phyloP scores from a whole-genome alignment of 92 coral and sea anemone species.

The Zoanthus sociatus region DNA sequence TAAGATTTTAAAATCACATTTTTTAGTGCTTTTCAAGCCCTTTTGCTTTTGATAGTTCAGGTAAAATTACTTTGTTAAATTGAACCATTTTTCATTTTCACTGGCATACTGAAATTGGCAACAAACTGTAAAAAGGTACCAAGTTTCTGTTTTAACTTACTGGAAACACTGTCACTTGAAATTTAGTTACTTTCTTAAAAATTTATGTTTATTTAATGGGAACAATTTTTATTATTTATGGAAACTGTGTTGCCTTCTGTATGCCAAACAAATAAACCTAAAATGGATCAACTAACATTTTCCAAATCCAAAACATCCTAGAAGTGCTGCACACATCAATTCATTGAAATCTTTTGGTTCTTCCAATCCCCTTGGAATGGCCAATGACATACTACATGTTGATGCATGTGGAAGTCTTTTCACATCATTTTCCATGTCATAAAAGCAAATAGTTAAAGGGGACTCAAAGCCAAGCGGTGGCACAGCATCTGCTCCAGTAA shows the following conservation, averaged over 20 bases:
- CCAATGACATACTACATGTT: conserved; percentile 25
- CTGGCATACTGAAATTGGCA: conserved; percentile 18
- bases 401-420: conserved; percentile 37
- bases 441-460: conserved; percentile 31
- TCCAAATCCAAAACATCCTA: conserved; percentile 31
- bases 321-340: conserved; percentile 16
- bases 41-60: neutral
- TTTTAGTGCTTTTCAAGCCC: too few species aligned
- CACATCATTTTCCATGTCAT: conserved; percentile 38
- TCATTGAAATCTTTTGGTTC: conserved; percentile 25
- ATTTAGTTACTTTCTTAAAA: conserved; percentile 27
- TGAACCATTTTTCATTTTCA: conserved; percentile 5
- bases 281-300: conserved; percentile 23
- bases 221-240: conserved; percentile 23
- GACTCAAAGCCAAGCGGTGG: conserved; percentile 32
- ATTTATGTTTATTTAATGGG: neutral
- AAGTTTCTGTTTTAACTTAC: conserved; percentile 18
- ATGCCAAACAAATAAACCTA: neutral
- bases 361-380: conserved; percentile 8
- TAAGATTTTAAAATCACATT: conserved; percentile 11
- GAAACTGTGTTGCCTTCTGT: neutral
- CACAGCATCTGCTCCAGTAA: conserved; percentile 41
- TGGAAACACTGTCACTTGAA: conserved; percentile 11
- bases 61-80: neutral
- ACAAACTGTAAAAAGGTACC: conserved; percentile 23